These are phyloP conservation scores for Trypoxylon attenuatum DNA, from an alignment of 2,888 invertebrate species.

Conservation along the genomic window DNA sequence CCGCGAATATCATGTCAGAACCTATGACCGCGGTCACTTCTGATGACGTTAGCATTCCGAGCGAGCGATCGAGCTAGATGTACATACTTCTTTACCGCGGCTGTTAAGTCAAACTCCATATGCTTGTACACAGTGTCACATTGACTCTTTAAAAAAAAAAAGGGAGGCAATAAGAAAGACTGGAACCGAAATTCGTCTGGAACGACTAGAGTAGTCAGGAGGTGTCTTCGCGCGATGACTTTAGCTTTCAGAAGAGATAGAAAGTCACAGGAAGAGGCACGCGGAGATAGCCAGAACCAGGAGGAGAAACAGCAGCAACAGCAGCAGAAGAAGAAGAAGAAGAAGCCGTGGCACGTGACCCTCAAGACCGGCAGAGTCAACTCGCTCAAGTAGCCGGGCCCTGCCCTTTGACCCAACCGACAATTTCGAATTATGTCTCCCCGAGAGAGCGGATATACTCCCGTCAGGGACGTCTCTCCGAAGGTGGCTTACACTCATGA, in stretches of 20 bases:
- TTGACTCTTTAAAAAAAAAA: too few species aligned
- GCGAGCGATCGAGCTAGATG: too few species aligned
- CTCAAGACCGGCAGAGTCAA: constrained; percentile 70
- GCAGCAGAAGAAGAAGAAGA: constrained; percentile 41
- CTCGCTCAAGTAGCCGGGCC: constrained; percentile 73
- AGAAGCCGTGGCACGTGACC: constrained; percentile 72
- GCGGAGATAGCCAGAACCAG: not conserved
- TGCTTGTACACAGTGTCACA: too few species aligned
- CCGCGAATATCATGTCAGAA: not conserved
- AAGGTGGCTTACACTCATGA: constrained; percentile 10
- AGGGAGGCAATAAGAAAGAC: too few species aligned
- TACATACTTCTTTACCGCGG: too few species aligned
- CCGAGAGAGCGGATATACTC: constrained; percentile 67
- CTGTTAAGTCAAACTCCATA: too few species aligned
- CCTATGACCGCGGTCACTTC: not conserved
- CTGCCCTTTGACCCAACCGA: constrained; percentile 72
- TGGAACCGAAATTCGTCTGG: too few species aligned
- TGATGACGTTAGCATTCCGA: too few species aligned
- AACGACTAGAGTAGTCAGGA: too few species aligned
- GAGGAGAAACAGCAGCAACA: constrained; percentile 26
- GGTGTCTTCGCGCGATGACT: too few species aligned
- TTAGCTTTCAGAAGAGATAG: constrained; percentile 6
- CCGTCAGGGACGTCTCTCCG: constrained; percentile 56
- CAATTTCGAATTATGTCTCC: constrained; percentile 73
- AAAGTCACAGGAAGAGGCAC: constrained; percentile 18